Conservation (phyloP, 2,797 vertebrate genomes). For the Cirrhinus mrigala region DNA sequence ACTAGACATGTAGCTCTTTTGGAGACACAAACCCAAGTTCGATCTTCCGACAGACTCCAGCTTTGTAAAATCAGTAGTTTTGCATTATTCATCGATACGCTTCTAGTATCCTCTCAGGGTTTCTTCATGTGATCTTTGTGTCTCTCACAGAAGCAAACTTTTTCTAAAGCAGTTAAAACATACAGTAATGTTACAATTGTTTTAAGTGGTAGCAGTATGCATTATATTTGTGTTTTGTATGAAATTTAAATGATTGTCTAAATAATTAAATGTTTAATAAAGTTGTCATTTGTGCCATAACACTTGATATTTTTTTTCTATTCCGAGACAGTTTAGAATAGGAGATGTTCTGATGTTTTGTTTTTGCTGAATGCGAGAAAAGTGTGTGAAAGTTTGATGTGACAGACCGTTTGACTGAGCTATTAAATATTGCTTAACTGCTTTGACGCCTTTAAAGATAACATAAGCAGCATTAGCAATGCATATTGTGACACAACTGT, state of each 20-base stretch:
- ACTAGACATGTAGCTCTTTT: neutral
- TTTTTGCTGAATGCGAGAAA: neutral
- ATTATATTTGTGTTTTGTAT: constrained; percentile 21
- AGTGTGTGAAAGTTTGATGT: neutral
- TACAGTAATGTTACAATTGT: neutral
- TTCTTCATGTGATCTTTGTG: neutral
- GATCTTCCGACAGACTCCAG: neutral
- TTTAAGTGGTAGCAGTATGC: neutral
- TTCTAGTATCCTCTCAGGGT: constrained; percentile 35
- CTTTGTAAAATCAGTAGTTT: neutral
- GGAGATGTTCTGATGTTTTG: neutral
- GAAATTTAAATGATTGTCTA: neutral
- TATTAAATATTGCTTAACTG: neutral
- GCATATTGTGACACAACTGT: neutral
- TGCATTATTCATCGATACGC: neutral
- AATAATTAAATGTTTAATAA: constrained; percentile 37
- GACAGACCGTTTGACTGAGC: neutral
- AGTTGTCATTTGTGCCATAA: constrained; percentile 33
- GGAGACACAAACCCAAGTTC: neutral
- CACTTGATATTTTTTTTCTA: neutral
- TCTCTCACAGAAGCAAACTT: constrained; percentile 22
- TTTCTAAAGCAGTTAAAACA: constrained; percentile 9
- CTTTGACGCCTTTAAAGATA: neutral
- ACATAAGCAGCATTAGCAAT: neutral
- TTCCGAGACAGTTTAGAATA: neutral